Base-by-base conservation (phyloP, 2,888 invertebrate genomes). In the Leucophenga maculata region DNA sequence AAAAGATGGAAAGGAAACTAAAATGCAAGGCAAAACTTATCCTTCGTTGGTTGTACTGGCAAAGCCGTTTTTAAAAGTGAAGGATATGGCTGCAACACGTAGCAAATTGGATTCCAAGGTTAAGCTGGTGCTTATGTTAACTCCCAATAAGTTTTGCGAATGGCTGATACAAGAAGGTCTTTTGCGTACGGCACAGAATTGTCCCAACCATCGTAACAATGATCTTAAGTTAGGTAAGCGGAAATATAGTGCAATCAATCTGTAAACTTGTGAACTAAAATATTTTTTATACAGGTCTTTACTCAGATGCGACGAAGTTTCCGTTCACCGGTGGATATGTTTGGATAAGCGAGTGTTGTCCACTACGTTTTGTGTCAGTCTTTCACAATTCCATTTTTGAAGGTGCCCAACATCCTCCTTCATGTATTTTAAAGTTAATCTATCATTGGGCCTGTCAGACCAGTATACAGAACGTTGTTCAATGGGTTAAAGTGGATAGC, bases 361-460 rank as follows among this genome's bases (percentile, higher is more conserved):
- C 95, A 0, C 93, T 94, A 9, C 91, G 94, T 60, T 95, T 94
- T 85, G 94, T 96, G 4, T 96, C 96, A 0, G 95, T 96, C 0
- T 96, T 95, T 88, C 93, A 93, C 74, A 95, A 95, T 32, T 96
- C 96, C 0, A 91, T 97, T 67, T 97, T 96, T 83, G 96, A 96
- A 88, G 94, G 94, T 0, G 94, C 95, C 1, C 93, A 94, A 0
- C 94, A 96, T 88, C 93, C 95, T 0, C 96, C 97, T 0, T 93
- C 94, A 46, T 93, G 94, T 0, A 89, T 96, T 9, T 89, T 97
- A 0, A 96, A 96, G 81, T 90, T 97, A 0, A 91, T 97, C 66
- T 97, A 97, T 88, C 96, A 96, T 86, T 97, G 97, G 97, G 92
- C 95, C 0, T 96, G 96, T 77, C 96, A 97, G 86, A 96, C 97